These are phyloP conservation scores for Nasonovia ribisnigri DNA, from an alignment of 2,888 invertebrate species.

Conservation along the genomic window DNA sequence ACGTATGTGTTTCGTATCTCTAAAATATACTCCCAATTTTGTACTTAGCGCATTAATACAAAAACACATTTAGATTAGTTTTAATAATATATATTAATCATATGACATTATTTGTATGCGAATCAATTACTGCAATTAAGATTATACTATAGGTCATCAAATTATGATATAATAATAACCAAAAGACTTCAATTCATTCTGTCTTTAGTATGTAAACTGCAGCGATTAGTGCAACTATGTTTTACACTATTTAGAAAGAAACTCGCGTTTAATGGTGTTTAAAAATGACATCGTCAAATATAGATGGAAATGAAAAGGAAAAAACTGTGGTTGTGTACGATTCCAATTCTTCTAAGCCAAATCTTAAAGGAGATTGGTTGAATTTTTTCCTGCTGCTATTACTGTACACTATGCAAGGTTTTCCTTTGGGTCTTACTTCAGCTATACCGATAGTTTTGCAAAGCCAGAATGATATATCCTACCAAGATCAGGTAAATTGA, in stretches of 20 bases:
- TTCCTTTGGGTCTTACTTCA: constrained; percentile 47
- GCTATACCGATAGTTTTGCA: constrained; percentile 61
- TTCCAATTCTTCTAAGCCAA: neutral
- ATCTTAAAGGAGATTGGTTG: constrained; percentile 48
- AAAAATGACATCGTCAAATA: constrained; percentile 8
- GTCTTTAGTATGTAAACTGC: neutral
- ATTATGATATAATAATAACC: neutral
- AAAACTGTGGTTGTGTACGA: neutral
- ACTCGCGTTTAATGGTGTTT: neutral
- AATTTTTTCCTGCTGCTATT: constrained; percentile 52
- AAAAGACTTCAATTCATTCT: neutral
- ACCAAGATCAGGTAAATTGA: constrained; percentile 57
- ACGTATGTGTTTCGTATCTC: neutral
- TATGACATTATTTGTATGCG: neutral
- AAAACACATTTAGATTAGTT: neutral
- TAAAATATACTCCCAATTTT: neutral
- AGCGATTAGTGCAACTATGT: neutral
- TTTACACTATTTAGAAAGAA: neutral
- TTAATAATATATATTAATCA: neutral
- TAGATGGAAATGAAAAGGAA: constrained; percentile 27
- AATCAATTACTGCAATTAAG: neutral
- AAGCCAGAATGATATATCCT: constrained; percentile 48
- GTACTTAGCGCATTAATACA: neutral
- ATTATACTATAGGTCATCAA: neutral
- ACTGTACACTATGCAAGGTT: constrained; percentile 62